Conservation (phyloP, 2,797 vertebrate genomes). For the Sebastes baramenuke region DNA sequence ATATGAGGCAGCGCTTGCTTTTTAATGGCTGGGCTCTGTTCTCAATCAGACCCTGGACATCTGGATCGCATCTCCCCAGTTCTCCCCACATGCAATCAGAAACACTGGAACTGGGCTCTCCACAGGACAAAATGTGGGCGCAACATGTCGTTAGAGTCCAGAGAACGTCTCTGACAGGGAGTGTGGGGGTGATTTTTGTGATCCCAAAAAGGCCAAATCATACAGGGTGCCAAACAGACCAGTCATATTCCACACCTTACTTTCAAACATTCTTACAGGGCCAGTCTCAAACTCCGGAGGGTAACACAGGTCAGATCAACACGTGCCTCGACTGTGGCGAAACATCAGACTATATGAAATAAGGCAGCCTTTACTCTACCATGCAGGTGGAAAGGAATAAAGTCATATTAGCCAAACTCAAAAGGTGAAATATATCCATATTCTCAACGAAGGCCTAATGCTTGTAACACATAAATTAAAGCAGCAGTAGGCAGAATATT, state of each 20-base stretch:
- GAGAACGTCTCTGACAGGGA: conserved; percentile 51
- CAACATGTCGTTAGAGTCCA: conserved; percentile 72
- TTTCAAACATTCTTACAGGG: conserved; percentile 9
- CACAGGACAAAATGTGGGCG: conserved; percentile 74
- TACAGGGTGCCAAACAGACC: conserved; percentile 7
- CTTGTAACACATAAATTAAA: conserved; percentile 24
- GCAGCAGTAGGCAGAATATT: no score
- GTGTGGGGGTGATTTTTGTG: conserved; percentile 8
- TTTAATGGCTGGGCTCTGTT: conserved; percentile 88
- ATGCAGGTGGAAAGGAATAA: conserved; percentile 20
- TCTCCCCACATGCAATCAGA: conserved; percentile 74
- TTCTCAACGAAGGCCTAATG: conserved; percentile 4
- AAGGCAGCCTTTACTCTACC: conserved; percentile 30
- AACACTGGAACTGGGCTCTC: conserved; percentile 54
- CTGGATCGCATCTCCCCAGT: conserved; percentile 85
- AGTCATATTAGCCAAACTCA: conserved; percentile 30
- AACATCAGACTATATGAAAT: conserved; percentile 33
- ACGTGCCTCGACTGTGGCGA: conserved; percentile 5
- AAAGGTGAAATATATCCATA: conserved; percentile 34
- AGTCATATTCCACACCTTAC: conserved; percentile 37
- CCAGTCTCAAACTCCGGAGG: conserved; percentile 25
- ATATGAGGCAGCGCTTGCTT: conserved; percentile 81
- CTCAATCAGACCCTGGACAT: conserved; percentile 87
- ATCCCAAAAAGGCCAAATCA: conserved; percentile 30
- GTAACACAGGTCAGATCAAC: conserved; percentile 32